These are phyloP conservation scores for Drosophila sordidapex DNA, from an alignment of 2,888 invertebrate species.

Conservation along the genomic window DNA sequence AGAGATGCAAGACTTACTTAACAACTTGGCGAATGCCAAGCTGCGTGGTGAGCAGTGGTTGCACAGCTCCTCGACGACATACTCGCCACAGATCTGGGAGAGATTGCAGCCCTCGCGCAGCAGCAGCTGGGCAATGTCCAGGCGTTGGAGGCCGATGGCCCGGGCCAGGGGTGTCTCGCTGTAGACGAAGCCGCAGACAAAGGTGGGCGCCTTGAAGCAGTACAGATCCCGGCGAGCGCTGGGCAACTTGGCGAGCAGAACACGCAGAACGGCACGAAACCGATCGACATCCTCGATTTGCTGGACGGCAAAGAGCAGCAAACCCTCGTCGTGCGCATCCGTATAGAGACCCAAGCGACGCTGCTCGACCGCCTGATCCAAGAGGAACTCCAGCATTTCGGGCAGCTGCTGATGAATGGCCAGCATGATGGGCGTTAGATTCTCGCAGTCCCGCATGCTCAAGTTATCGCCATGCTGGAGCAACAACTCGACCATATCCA, in stretches of 20 bases:
- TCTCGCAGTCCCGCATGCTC: conserved; percentile 83
- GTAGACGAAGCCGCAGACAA: conserved; percentile 62
- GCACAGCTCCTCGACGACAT: conserved; percentile 77
- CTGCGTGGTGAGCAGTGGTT: conserved; percentile 53
- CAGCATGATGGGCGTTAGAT: conserved; percentile 89
- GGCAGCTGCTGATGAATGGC: conserved; percentile 89
- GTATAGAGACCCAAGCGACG: conserved; percentile 45
- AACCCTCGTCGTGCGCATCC: conserved; percentile 75
- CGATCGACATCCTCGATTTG: conserved; percentile 67
- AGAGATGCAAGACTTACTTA: conserved; percentile 70
- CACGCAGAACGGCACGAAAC: conserved; percentile 75
- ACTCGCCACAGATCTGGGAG: conserved; percentile 73
- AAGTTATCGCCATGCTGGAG: conserved; percentile 80
- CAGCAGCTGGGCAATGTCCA: conserved; percentile 82
- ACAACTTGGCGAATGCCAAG: conserved; percentile 73
- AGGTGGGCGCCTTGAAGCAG: conserved; percentile 85
- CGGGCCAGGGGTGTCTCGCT: conserved; percentile 90
- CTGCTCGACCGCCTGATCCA: conserved; percentile 83
- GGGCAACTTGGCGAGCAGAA: conserved; percentile 85
- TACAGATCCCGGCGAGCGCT: conserved; percentile 71
- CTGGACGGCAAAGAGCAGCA: conserved; percentile 81
- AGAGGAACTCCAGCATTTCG: conserved; percentile 87
- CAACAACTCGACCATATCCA: conserved; percentile 81
- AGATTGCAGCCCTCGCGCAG: conserved; percentile 83
- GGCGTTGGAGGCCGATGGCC: conserved; percentile 85